Conservation (phyloP, 1,140 invertebrate genomes). For the Paralvinella palmiformis region DNA sequence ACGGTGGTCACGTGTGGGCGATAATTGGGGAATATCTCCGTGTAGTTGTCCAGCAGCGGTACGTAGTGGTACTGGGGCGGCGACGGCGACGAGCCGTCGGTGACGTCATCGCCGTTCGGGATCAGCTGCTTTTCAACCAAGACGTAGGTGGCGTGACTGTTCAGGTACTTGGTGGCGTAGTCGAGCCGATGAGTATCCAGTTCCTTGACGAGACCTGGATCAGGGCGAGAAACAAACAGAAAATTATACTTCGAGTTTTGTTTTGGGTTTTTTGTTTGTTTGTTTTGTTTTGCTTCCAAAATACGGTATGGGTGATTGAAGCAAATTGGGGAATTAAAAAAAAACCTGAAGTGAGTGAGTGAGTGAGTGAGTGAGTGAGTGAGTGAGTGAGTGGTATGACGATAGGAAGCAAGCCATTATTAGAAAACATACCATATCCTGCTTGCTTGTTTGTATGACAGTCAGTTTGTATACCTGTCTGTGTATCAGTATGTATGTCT, state of each 20-base stretch:
- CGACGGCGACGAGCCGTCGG: constrained; percentile 15
- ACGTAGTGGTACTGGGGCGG: constrained; percentile 29
- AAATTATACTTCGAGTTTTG: not conserved
- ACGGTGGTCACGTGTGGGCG: constrained; percentile 35
- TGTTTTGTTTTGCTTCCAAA: no score
- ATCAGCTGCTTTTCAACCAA: constrained; percentile 35
- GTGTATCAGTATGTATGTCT: no score
- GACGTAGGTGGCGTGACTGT: constrained; percentile 35
- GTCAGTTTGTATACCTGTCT: no score
- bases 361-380: constrained; percentile 15
- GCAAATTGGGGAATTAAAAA: no score
- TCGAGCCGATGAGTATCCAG: constrained; percentile 35
- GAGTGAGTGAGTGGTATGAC: constrained; percentile 11
- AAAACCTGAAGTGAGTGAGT: no score
- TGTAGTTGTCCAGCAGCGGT: constrained; percentile 32
- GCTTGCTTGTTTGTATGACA: no score
- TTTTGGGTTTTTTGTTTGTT: not conserved
- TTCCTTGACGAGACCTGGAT: constrained; percentile 38
- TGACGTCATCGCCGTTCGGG: constrained; percentile 16
- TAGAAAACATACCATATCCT: no score
- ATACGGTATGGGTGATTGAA: not conserved
- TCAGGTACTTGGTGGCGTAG: constrained; percentile 35
- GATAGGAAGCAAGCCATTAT: not conserved
- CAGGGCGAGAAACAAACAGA: not conserved
- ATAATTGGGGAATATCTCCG: constrained; percentile 39